A percentile compares a stretch with the other conserved stretches of the same genome.
phyloP scores from a whole-genome alignment of 2,888 invertebrate species.

The Microctonus aethiopoides region DNA sequence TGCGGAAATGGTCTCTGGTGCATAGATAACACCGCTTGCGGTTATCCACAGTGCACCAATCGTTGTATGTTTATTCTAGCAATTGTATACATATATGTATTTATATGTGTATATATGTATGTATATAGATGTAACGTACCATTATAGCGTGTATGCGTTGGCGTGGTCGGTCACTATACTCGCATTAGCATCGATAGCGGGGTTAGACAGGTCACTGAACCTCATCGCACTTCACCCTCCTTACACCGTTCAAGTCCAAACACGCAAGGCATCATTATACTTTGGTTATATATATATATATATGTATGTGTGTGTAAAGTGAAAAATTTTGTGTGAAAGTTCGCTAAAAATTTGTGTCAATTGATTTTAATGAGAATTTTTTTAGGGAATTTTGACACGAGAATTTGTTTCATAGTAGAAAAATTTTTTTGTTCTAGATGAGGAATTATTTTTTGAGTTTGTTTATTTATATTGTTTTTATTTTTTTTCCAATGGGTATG shows the following conservation, averaged over 20 bases:
- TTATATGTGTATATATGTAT: conserved; percentile 12
- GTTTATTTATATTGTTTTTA: too few species aligned
- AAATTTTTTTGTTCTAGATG: too few species aligned
- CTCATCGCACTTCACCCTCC: conserved; percentile 39
- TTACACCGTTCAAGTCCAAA: conserved; percentile 23
- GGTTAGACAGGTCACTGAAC: conserved; percentile 63
- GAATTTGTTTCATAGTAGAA: too few species aligned
- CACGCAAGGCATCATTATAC: conserved; percentile 10
- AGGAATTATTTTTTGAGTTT: too few species aligned
- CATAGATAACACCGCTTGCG: conserved; percentile 56
- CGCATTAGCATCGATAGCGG: conserved; percentile 63
- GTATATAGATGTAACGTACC: conserved; percentile 11
- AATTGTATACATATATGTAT: not conserved
- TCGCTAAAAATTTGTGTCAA: too few species aligned
- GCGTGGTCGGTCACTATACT: conserved; percentile 49
- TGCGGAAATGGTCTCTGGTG: conserved; percentile 55
- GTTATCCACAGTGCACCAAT: conserved; percentile 41
- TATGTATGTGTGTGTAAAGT: too few species aligned
- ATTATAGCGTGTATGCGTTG: conserved; percentile 45
- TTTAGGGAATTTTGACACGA: too few species aligned
- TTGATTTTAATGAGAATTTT: too few species aligned
- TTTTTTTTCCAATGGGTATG: too few species aligned
- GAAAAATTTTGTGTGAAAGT: too few species aligned
- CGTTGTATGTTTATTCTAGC: too few species aligned
- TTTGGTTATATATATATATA: not conserved